These are phyloP conservation scores for Actinia equina DNA, from an alignment of 64 coral and sea anemone genomes.

Conservation along the genomic window DNA sequence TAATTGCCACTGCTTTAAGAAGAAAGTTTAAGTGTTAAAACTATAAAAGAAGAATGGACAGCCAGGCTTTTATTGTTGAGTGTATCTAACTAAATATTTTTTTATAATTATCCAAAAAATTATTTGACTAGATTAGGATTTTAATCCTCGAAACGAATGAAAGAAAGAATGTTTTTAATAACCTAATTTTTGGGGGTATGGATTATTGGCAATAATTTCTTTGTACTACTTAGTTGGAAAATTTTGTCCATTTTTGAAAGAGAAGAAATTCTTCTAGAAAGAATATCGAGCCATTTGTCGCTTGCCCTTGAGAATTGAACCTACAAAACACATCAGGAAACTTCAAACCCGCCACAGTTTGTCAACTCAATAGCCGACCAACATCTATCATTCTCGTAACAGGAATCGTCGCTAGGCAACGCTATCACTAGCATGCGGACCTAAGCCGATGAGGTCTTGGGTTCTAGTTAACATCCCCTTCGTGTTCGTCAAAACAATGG, in stretches of 20 bases:
- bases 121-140: neutral
- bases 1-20: neutral
- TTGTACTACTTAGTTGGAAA: too few species aligned
- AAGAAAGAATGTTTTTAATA: neutral
- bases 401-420: conserved; percentile 2
- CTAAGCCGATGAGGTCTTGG: neutral
- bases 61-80: too few species aligned
- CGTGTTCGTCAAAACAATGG: conserved; percentile 20
- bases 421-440: neutral
- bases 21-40: too few species aligned
- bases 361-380: neutral
- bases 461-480: neutral
- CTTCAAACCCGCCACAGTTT: neutral
- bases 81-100: too few species aligned
- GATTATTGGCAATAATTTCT: too few species aligned
- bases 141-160: neutral
- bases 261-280: neutral
- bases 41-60: too few species aligned
- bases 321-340: neutral
- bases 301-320: neutral
- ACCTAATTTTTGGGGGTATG: too few species aligned
- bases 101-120: neutral
- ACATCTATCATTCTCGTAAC: neutral
- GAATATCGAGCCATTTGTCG: neutral
- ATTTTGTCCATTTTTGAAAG: neutral